A percentile compares a stretch with the other conserved stretches of the same genome.
phyloP scores from a whole-genome alignment of 1,140 invertebrate species.

The Pteromalus puparum region DNA sequence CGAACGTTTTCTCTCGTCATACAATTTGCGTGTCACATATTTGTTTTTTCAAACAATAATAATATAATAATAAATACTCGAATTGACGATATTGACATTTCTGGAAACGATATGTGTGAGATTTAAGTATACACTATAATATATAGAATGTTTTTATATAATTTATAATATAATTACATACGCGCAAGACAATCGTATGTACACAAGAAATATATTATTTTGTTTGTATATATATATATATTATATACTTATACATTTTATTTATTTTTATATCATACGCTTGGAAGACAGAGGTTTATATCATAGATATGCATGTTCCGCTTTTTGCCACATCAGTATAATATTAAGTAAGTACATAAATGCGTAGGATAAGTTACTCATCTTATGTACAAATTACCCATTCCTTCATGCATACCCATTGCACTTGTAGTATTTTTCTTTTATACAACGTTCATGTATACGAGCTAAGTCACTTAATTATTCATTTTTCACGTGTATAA shows the following conservation, averaged over 20 bases:
- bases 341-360: slow-evolving; percentile 41
- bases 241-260: slow-evolving; percentile 63
- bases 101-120: slow-evolving; percentile 50
- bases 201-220: slow-evolving; percentile 50
- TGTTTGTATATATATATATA: slow-evolving; percentile 61
- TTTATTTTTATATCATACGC: slow-evolving; percentile 64
- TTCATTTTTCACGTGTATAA: background rate
- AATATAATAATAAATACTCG: slow-evolving; percentile 5
- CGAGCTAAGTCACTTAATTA: background rate
- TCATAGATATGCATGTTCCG: slow-evolving; percentile 56
- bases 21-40: slow-evolving; percentile 12
- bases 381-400: slow-evolving; percentile 33
- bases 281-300: slow-evolving; percentile 73
- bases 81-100: slow-evolving; percentile 55
- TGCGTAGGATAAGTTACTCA: background rate
- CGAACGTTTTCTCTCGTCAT: slow-evolving; percentile 36
- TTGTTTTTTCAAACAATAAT: background rate
- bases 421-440: slow-evolving; percentile 45
- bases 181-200: slow-evolving; percentile 42
- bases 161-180: slow-evolving; percentile 49
- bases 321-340: slow-evolving; percentile 51
- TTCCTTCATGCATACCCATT: slow-evolving; percentile 41
- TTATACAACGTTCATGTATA: slow-evolving; percentile 19
- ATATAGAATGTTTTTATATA: slow-evolving; percentile 29
- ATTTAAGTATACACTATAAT: slow-evolving; percentile 12